Percentiles rank a stretch among this genome's conserved stretches.
These are phyloP conservation scores for Zaprionus inermis DNA, from an alignment of 1,140 invertebrate species.

Conservation along the genomic window DNA sequence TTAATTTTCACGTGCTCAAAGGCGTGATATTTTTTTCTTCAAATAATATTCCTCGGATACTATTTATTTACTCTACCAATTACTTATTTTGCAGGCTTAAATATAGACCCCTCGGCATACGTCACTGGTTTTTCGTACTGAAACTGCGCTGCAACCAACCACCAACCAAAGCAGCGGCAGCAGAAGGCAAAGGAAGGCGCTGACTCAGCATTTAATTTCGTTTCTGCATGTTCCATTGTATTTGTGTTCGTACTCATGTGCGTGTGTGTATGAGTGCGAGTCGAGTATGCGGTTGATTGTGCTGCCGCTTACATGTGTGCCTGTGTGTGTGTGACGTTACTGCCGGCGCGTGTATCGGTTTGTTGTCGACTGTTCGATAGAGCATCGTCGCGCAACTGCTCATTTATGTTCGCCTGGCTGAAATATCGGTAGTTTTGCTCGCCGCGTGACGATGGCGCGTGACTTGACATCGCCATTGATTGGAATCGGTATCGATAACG, in stretches of 20 bases:
- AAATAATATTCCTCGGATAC: not conserved
- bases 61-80: not conserved
- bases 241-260: conserved; percentile 2
- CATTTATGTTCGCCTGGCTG: conserved; percentile 60
- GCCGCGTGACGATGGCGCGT: conserved; percentile 76
- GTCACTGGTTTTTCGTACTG: conserved; percentile 45
- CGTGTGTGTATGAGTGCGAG: conserved; percentile 6
- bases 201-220: conserved; percentile 46
- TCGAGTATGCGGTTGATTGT: conserved; percentile 6
- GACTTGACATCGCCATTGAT: conserved; percentile 60
- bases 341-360: conserved; percentile 49
- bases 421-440: conserved; percentile 84
- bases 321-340: conserved; percentile 16
- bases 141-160: conserved; percentile 57
- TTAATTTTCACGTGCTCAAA: no score
- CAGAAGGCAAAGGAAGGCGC: conserved; percentile 61
- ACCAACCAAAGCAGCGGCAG: conserved; percentile 77
- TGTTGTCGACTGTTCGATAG: conserved; percentile 60
- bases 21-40: not conserved
- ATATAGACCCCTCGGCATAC: conserved; percentile 9
- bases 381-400: conserved; percentile 38
- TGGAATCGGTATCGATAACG: conserved; percentile 73
- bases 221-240: conserved; percentile 33
- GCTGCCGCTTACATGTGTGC: conserved; percentile 3
- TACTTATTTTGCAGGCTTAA: not conserved